Percentiles rank a stretch among this genome's conserved stretches.
Conservation (phyloP, 2,797 vertebrate genomes). For the Potorous gilbertii region DNA sequence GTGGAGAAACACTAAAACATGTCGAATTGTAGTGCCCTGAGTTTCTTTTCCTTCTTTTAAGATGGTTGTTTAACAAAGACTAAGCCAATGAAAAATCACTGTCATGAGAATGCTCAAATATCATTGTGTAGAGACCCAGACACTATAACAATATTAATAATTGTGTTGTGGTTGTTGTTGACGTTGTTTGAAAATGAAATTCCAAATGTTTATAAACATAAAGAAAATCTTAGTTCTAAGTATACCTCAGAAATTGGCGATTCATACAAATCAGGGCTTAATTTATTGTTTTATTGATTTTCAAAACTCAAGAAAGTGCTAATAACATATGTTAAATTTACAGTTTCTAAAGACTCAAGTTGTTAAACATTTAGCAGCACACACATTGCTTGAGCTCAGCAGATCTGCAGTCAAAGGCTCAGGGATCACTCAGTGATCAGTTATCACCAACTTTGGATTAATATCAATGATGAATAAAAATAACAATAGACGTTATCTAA, state of each 20-base stretch:
- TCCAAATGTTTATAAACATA: constrained; percentile 83
- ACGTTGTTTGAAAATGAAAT: constrained; percentile 82
- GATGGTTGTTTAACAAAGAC: constrained; percentile 78
- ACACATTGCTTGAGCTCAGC: background rate
- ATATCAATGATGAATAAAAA: background rate
- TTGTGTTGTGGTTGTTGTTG: constrained; percentile 82
- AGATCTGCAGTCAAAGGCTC: background rate
- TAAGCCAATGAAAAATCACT: constrained; percentile 70
- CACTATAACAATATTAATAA: constrained; percentile 81
- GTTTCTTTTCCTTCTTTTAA: constrained; percentile 73
- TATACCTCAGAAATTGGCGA: background rate
- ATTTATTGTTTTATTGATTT: background rate
- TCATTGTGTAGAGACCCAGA: constrained; percentile 74
- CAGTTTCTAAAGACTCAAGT: background rate
- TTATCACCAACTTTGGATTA: background rate
- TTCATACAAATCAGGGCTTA: background rate
- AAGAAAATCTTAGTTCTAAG: background rate
- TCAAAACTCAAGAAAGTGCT: background rate
- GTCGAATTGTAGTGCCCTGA: constrained; percentile 84
- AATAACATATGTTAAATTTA: background rate
- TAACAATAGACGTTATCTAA: background rate
- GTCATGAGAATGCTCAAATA: constrained; percentile 80
- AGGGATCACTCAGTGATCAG: background rate
- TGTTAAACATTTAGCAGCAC: background rate
- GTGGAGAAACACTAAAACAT: constrained; percentile 87